Evolutionary conservation across 2,113 vertebrate genomes (phyloP).

Genomic region (Rhinichthys klamathensis): DNA sequence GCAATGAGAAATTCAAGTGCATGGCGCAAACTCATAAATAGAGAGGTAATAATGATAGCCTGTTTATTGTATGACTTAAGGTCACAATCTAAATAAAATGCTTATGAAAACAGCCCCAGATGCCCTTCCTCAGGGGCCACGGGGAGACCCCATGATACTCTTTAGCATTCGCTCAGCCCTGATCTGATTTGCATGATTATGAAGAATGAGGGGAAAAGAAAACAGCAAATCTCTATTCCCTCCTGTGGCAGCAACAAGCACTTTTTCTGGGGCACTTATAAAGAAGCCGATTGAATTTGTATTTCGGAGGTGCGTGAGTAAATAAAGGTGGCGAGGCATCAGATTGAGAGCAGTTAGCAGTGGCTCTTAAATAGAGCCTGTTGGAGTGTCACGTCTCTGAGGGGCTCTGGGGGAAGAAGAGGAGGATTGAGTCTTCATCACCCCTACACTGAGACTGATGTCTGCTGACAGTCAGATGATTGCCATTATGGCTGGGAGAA

Average conservation of each 20-base stretch:
- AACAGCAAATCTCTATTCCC: slow-evolving; percentile 42
- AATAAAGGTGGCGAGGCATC: slow-evolving; percentile 42
- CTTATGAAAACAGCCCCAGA: slow-evolving; percentile 33
- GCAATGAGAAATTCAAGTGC: neutral
- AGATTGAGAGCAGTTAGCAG: slow-evolving; percentile 51
- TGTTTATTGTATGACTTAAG: slow-evolving; percentile 34
- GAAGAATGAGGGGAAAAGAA: slow-evolving; percentile 2
- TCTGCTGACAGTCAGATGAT: slow-evolving; percentile 44
- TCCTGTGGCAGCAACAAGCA: slow-evolving; percentile 27
- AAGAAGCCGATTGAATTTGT: slow-evolving; percentile 49
- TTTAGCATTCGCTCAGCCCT: slow-evolving; percentile 29
- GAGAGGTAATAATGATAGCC: slow-evolving; percentile 26
- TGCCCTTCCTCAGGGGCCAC: neutral
- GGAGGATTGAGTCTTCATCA: slow-evolving; percentile 39
- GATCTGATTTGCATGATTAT: slow-evolving; percentile 54
- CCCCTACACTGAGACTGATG: slow-evolving; percentile 43
- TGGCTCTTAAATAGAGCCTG: slow-evolving; percentile 21
- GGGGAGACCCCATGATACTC: slow-evolving; percentile 25
- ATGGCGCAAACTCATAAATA: neutral
- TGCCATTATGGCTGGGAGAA: slow-evolving; percentile 23
- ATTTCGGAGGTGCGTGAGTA: slow-evolving; percentile 31
- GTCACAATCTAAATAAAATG: slow-evolving; percentile 32
- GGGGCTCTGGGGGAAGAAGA: slow-evolving; percentile 24
- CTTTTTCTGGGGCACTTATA: slow-evolving; percentile 34
- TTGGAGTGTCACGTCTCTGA: slow-evolving; percentile 17